Evolutionary conservation across 2,888 invertebrate species (phyloP), one percentile per base, ranked within the genome.

Genomic region (Nomada hirtipes): DNA sequence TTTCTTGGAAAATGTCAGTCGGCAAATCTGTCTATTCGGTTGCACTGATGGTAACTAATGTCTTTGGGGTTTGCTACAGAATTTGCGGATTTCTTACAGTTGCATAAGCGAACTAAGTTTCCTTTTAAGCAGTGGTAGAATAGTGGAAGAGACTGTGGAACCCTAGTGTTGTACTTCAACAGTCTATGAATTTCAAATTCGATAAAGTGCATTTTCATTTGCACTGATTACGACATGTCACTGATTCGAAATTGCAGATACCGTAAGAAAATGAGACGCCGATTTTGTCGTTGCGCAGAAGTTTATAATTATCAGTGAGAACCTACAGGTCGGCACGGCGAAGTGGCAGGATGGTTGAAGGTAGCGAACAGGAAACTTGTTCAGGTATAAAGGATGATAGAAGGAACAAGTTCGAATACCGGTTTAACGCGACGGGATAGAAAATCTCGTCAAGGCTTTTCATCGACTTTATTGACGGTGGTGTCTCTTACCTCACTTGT

Each of bases 401-500:
- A 13, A 26, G n/a, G 42, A 13, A 42, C 52, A 23, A 29, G 36
- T 60, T 26, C 52, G 53, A 61, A 47, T 50, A 53, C 29, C 65
- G 60, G 23, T 68, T 55, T 47, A 3, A 44, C 20, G 36, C n/a
- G n/a, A 68, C 36, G 42, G 44, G 11, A 36, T 4, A 47, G 68
- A 23, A 55, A 55, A 67, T 70, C 20, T 50, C 71, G 18, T 4
- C 13, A 29, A 42, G 36, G n/a, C 13, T 68, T 67, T 60, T 53
- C 29, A 57, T 73, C 70, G 55, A 53, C 55, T 87, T 85, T 80
- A 85, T 85, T 61, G 53, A 70, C 29, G 64, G 20, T 29, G 57
- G 55, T 59, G 57, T 60, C 50, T 73, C 87, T 87, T 87, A 87
- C 87, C 87, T 87, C 84, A 77, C 83, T 84, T 63, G 55, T 77